phyloP scores from a whole-genome alignment of 1,140 invertebrate species.

The Trichomalopsis sarcophagae region DNA sequence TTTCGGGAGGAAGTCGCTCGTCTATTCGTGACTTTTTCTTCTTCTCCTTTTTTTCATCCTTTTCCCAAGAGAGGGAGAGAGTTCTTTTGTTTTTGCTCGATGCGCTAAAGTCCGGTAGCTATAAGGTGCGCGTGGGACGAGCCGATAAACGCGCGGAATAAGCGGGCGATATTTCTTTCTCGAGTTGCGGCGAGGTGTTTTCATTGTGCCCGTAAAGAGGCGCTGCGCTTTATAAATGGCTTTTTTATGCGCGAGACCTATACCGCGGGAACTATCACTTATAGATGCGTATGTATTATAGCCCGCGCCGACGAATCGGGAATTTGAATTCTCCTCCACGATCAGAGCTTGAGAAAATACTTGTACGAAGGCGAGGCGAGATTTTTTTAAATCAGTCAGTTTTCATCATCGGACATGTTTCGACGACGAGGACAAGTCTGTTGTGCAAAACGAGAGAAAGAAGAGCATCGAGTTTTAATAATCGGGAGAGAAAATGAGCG shows the following conservation, averaged over 20 bases:
- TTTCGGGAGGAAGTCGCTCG: constrained; percentile 41
- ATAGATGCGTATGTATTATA: not conserved
- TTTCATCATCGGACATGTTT: too few species aligned
- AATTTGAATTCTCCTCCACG: constrained; percentile 28
- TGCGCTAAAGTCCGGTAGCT: constrained; percentile 34
- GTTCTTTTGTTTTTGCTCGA: constrained; percentile 36
- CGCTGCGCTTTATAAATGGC: constrained; percentile 33
- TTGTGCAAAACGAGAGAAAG: too few species aligned
- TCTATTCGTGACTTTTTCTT: not conserved
- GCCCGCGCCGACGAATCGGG: not conserved
- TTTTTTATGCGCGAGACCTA: constrained; percentile 22
- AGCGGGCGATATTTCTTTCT: constrained; percentile 46
- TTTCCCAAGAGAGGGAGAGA: too few species aligned
- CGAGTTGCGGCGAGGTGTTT: constrained; percentile 40
- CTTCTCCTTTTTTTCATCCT: not conserved
- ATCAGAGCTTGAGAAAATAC: too few species aligned
- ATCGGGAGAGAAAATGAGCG: too few species aligned
- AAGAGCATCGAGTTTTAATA: not conserved
- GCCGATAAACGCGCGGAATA: constrained; percentile 43
- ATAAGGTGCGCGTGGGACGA: not conserved
- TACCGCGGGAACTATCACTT: not conserved
- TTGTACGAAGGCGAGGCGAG: too few species aligned
- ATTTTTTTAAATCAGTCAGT: too few species aligned
- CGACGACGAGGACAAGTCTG: too few species aligned
- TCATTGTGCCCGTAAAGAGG: constrained; percentile 11